phyloP scores from a whole-genome alignment of 2,797 vertebrate genomes.

The Coendou prehensilis region DNA sequence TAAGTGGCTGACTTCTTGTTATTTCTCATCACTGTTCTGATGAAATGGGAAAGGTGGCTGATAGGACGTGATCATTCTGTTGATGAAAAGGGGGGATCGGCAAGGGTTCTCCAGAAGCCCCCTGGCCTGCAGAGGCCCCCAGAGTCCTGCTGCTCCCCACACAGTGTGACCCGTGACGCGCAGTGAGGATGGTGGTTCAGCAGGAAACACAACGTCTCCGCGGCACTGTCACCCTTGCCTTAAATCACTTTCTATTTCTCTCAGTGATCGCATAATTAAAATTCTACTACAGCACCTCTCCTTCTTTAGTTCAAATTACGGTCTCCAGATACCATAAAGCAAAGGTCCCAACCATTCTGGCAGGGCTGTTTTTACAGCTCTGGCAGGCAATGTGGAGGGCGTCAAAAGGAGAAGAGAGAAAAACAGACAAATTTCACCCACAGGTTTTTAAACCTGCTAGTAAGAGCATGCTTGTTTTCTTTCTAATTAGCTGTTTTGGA shows the following conservation, averaged over 20 bases:
- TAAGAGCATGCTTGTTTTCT: background rate
- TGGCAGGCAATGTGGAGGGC: background rate
- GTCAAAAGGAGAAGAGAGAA: background rate
- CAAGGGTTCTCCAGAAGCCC: background rate
- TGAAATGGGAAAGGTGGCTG: background rate
- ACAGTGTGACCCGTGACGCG: accelerated
- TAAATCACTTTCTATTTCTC: background rate
- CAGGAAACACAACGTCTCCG: background rate
- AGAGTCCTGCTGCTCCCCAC: background rate
- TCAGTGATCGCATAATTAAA: background rate
- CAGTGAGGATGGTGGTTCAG: background rate
- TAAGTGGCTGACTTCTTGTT: slow-evolving; percentile 6
- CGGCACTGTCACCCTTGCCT: accelerated
- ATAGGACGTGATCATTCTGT: background rate
- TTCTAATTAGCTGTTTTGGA: background rate
- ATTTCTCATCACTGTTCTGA: slow-evolving; percentile 32
- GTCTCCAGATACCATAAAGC: background rate
- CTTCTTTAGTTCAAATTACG: background rate
- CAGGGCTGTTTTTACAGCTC: background rate
- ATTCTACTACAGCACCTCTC: background rate
- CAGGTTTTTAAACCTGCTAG: background rate
- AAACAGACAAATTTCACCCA: background rate
- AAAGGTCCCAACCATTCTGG: background rate
- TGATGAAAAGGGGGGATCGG: background rate
- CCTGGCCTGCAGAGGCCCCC: background rate